These are phyloP conservation scores for Coecobrya sp. DNA, from an alignment of 2,888 invertebrate genomes.

Conservation along the genomic window DNA sequence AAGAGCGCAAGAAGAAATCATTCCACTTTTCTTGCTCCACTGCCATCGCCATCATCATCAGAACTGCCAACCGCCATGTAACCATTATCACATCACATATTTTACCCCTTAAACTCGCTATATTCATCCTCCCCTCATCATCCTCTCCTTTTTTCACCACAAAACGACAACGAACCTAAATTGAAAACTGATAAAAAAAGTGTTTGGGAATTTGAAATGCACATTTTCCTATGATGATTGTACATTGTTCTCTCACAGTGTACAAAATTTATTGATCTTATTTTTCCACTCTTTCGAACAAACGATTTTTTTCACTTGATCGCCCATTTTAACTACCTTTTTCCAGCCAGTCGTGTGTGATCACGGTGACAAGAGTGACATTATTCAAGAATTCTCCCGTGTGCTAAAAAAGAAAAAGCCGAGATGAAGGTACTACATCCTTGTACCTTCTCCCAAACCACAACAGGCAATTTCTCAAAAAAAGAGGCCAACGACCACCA, in stretches of 20 bases:
- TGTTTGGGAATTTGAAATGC: slow-evolving; percentile 24
- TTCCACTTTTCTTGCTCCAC: slow-evolving; percentile 55
- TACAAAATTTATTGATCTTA: slow-evolving; percentile 40
- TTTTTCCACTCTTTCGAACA: slow-evolving; percentile 18
- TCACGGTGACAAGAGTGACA: slow-evolving; percentile 33
- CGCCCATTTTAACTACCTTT: not conserved
- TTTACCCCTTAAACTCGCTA: slow-evolving; percentile 25
- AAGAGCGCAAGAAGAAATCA: slow-evolving; percentile 52
- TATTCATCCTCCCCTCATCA: not conserved
- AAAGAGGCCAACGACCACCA: no score
- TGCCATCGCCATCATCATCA: slow-evolving; percentile 37
- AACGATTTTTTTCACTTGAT: slow-evolving; percentile 52
- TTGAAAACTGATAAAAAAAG: slow-evolving; percentile 40
- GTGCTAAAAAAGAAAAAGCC: not conserved
- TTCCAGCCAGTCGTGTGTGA: slow-evolving; percentile 18
- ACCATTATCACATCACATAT: slow-evolving; percentile 55
- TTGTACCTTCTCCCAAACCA: not conserved
- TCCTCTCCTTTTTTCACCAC: not conserved
- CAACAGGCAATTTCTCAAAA: no score
- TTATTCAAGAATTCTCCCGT: slow-evolving; percentile 1
- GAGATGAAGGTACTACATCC: no score
- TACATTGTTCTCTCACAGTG: not conserved
- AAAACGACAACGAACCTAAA: not conserved
- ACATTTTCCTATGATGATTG: not conserved
- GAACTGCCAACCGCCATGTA: slow-evolving; percentile 50